Evolutionary conservation across 2,113 vertebrate species (phyloP), one percentile per base, ranked within the genome.

Genomic region (Sapayoa aenigma): DNA sequence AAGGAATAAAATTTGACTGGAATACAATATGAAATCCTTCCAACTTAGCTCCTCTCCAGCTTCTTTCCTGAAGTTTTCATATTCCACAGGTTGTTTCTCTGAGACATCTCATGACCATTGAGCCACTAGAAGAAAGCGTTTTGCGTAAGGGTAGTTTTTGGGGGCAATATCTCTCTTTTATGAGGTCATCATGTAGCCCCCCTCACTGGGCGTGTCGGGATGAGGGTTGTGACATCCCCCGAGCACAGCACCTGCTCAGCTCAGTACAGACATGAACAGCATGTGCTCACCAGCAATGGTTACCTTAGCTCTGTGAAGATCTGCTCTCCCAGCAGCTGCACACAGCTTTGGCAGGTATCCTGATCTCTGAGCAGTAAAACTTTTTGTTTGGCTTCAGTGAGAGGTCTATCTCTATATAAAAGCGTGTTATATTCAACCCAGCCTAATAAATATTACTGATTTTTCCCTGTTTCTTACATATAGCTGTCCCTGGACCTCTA

Each of bases 401-500:
- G 60, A 90, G 49, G 4, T 77, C 1, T 42, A 41, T n/a, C 14
- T 85, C 39, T 85, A 27, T 35, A 82, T 72, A 90, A 16, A 65
- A 56, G 14, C 20, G 37, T 59, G 19, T 31, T 18, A 46, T 80
- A 47, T 31, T 44, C 9, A 20, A 24, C 6, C 16, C 50, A 35
- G 58, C 24, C 31, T 68, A 65, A 81, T 53, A 44, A 84, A 91
- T 30, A 50, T 35, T 68, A 25, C 56, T 80, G 25, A 6, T 72
- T 78, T 81, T 81, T 92, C 25, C 31, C 14, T 91, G 63, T 87
- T 91, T 83, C 84, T 97, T 96, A 39, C 58, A 58, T 79, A 10
- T 91, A 99, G 99, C 98, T 99, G 87, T 99, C 99, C 67, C 97
- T 99, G 95, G 99, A 99, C 87, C 98, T 99, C 85, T 99, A 99